phyloP scores from a whole-genome alignment of 1,140 invertebrate species.

The Euwallacea fornicatus region DNA sequence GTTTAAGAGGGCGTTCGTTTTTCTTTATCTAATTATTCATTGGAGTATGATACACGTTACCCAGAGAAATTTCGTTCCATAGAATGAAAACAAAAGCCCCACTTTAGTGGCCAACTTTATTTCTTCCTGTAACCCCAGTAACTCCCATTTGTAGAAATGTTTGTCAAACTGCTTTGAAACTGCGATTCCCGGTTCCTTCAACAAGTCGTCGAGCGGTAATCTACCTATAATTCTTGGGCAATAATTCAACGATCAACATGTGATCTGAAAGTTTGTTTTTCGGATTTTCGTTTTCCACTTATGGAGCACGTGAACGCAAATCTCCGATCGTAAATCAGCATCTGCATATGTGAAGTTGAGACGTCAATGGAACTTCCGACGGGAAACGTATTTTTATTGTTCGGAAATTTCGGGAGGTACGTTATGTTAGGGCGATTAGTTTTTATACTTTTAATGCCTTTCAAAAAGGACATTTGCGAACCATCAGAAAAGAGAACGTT shows the following conservation, averaged over 20 bases:
- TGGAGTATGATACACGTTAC: too few species aligned
- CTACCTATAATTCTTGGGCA: constrained; percentile 33
- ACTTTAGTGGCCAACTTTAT: too few species aligned
- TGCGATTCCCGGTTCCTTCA: constrained; percentile 14
- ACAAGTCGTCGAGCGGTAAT: constrained; percentile 22
- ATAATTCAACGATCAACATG: constrained; percentile 38
- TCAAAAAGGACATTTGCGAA: background rate
- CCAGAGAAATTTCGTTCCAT: too few species aligned
- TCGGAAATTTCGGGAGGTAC: constrained; percentile 25
- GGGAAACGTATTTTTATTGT: constrained; percentile 34
- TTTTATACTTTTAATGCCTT: background rate
- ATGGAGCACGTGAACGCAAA: constrained; percentile 38
- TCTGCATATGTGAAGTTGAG: constrained; percentile 38
- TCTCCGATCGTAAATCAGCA: constrained; percentile 39
- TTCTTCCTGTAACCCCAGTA: background rate
- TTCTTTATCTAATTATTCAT: background rate
- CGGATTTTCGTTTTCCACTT: constrained; percentile 39
- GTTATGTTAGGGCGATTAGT: too few species aligned
- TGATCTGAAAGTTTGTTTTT: constrained; percentile 42
- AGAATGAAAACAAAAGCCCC: too few species aligned
- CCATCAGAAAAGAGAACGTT: too few species aligned
- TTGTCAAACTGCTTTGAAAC: constrained; percentile 20
- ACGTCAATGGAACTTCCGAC: constrained; percentile 28
- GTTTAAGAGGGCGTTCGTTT: background rate
- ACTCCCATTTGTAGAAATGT: constrained; percentile 4